phyloP scores from a whole-genome alignment of 2,797 vertebrate genomes.

The Ctenopoma kingsleyae region DNA sequence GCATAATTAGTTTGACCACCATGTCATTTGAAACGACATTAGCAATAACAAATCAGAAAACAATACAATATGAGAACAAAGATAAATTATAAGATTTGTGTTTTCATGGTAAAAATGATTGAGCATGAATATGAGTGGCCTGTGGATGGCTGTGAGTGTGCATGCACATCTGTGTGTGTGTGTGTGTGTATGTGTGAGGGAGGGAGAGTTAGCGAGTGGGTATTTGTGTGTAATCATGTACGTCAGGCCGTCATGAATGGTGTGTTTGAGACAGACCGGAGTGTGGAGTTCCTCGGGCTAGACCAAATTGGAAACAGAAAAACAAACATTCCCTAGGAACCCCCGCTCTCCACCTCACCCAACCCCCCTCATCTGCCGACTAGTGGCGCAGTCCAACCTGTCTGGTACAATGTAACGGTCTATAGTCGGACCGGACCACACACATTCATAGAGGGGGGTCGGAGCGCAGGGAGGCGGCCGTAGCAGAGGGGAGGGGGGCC shows the following conservation, averaged over 20 bases:
- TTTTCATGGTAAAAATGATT: conserved; percentile 46
- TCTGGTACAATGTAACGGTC: conserved; percentile 84
- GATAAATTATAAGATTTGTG: conserved; percentile 56
- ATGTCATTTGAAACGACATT: conserved; percentile 69
- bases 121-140: conserved; percentile 39
- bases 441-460: conserved; percentile 57
- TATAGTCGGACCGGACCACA: conserved; percentile 82
- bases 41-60: conserved; percentile 78
- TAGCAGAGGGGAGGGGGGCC: conserved; percentile 15
- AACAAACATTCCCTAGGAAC: conserved; percentile 83
- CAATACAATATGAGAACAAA: conserved; percentile 64
- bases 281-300: conserved; percentile 83
- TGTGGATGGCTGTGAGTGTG: conserved; percentile 13
- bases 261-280: conserved; percentile 83
- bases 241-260: conserved; percentile 83
- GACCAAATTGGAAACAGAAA: conserved; percentile 86
- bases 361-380: conserved; percentile 64
- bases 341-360: conserved; percentile 43
- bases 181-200: conserved; percentile 3
- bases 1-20: conserved; percentile 72
- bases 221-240: conserved; percentile 76
- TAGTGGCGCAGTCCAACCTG: conserved; percentile 80
- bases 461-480: conserved; percentile 39
- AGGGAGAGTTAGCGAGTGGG: conserved; percentile 44
- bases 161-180: background rate